Base-by-base conservation (phyloP, 2,797 vertebrate species). In the Gymnopithys bicolor region DNA sequence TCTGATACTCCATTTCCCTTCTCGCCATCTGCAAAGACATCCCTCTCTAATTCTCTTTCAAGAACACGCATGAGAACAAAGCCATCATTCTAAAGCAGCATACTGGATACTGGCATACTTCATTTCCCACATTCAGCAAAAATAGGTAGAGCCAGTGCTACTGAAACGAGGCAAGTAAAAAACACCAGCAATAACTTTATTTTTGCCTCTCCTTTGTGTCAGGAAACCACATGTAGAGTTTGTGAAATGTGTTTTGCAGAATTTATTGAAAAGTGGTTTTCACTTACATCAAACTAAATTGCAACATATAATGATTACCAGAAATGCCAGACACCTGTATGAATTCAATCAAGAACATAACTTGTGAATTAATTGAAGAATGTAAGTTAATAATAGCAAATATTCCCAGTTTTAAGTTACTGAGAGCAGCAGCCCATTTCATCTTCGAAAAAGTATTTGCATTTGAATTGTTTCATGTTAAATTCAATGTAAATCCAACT, bases 361-460 rank as follows among this genome's bases (percentile, higher is more conserved):
- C 41, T 87, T 33, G 53, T 64, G 37, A 80, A 68, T 39, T 6
- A 91, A 80, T 52, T 77, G 53, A 82, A 73, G 49, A 93, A 84
- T 6, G 56, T 84, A 92, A 92, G 28, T 27, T 93, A 94, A 90
- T 52, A 69, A 43, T 23, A 88, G 39, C 56, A 89, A 67, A 56
- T 37, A 52, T 86, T 87, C 48, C 41, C 21, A 64, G 74, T 16
- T 16, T 74, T 94, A 89, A 94, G 84, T 82, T 83, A 89, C 18
- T 70, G 60, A 92, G 8, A 77, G 27, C 63, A 88, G 10, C 37
- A 56, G 68, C 6, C 56, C 77, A 58, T 56, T 93, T 41, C 16
- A 83, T 43, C 68, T 87, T 87, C 56, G 56, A 76, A 79, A 58
- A 59, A 86, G 70, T 67, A 94, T 93, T 91, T 94, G 71, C 94